Evolutionary conservation across 2,888 invertebrate genomes (phyloP).

Genomic region (Caenorhabditis parvicauda): DNA sequence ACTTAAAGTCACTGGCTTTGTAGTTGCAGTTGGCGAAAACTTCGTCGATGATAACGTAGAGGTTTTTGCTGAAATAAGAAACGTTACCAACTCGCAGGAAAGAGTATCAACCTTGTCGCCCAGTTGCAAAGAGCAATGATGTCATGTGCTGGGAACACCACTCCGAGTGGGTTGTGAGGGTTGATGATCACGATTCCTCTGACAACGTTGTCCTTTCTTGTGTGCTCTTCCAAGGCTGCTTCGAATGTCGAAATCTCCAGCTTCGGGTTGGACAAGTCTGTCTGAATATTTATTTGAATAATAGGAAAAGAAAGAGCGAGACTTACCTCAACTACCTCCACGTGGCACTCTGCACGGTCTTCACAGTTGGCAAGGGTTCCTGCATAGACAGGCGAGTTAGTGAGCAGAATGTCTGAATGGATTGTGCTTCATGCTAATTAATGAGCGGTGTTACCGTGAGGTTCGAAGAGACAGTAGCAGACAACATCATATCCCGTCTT

Average conservation of each 20-base stretch:
- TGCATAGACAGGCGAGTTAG: slow-evolving; percentile 53
- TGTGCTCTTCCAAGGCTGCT: slow-evolving; percentile 5
- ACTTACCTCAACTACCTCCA: slow-evolving; percentile 29
- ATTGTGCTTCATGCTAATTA: neutral
- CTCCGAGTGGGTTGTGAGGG: slow-evolving; percentile 61
- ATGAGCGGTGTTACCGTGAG: slow-evolving; percentile 27
- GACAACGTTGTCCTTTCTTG: slow-evolving; percentile 34
- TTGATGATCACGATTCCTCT: slow-evolving; percentile 56
- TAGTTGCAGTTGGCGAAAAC: slow-evolving; percentile 43
- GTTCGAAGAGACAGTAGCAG: slow-evolving; percentile 38
- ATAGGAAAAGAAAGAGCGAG: neutral
- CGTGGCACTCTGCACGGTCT: slow-evolving; percentile 46
- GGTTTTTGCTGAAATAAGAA: slow-evolving; percentile 31
- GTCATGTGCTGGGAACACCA: slow-evolving; percentile 45
- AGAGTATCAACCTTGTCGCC: slow-evolving; percentile 47
- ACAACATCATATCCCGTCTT: slow-evolving; percentile 48
- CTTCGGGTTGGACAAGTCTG: slow-evolving; percentile 22
- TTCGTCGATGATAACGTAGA: slow-evolving; percentile 47
- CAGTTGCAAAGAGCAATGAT: slow-evolving; percentile 53
- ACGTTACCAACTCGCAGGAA: neutral
- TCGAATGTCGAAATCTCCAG: slow-evolving; percentile 29
- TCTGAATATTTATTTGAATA: slow-evolving; percentile 9
- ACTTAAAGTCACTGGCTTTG: slow-evolving; percentile 18
- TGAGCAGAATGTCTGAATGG: slow-evolving; percentile 54
- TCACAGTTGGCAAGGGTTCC: slow-evolving; percentile 50